Evolutionary conservation across 2,888 invertebrate genomes (phyloP).

Genomic region (Cephus nigrinus): DNA sequence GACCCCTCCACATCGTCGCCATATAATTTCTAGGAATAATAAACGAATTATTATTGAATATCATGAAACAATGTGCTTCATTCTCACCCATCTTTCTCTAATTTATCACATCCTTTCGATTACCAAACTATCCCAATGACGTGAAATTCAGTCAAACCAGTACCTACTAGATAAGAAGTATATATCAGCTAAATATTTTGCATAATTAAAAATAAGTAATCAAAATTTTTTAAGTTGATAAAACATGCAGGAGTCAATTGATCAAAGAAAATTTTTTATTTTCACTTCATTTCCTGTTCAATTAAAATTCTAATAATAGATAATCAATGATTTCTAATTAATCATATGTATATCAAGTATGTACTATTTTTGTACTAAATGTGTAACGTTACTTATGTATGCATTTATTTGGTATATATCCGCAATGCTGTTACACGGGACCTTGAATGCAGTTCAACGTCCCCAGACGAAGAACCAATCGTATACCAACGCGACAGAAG

Average conservation of each 20-base stretch:
- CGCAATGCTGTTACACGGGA: not conserved
- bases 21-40: constrained; percentile 56
- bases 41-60: constrained; percentile 53
- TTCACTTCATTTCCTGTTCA: too few relatives aligned
- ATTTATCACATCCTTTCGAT: not conserved
- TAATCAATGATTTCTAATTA: too few relatives aligned
- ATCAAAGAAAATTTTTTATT: not conserved
- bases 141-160: not conserved
- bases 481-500: not conserved
- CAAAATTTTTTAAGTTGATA: not conserved
- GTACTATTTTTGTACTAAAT: not conserved
- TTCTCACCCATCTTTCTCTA: constrained; percentile 1
- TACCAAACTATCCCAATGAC: not conserved
- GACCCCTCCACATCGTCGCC: constrained; percentile 50
- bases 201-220: not conserved
- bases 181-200: too few relatives aligned
- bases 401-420: too few relatives aligned
- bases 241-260: not conserved
- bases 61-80: constrained; percentile 18
- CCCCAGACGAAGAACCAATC: not conserved
- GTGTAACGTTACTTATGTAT: too few relatives aligned
- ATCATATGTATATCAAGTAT: too few relatives aligned
- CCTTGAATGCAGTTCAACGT: not conserved
- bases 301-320: too few relatives aligned
- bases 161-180: not conserved